A percentile compares a stretch with the other conserved stretches of the same genome.
These are phyloP conservation scores for Andricus quercusramuli DNA, from an alignment of 2,888 invertebrate genomes.

Conservation along the genomic window DNA sequence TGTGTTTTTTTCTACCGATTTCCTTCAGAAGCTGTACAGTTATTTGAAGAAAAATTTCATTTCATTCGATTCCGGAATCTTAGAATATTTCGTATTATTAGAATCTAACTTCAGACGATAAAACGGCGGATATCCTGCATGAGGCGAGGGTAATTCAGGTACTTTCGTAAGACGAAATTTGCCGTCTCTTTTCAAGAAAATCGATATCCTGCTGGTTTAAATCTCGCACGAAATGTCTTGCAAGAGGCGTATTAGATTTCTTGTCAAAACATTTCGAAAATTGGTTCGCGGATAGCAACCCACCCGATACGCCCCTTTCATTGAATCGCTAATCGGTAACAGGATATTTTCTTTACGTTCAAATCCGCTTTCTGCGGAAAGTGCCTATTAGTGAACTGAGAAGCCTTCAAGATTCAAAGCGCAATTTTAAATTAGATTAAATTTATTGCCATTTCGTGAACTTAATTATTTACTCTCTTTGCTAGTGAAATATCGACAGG, in stretches of 20 bases:
- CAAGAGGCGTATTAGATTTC: slow-evolving; percentile 63
- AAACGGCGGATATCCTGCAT: not conserved
- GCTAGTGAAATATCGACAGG: not conserved
- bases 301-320: slow-evolving; percentile 44
- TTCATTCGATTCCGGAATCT: too few relatives aligned
- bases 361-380: slow-evolving; percentile 50
- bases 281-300: slow-evolving; percentile 48
- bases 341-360: slow-evolving; percentile 68
- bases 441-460: not conserved
- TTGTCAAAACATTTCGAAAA: slow-evolving; percentile 72
- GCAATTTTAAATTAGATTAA: not conserved
- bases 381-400: slow-evolving; percentile 21
- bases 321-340: slow-evolving; percentile 75
- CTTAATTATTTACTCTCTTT: not conserved
- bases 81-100: too few relatives aligned
- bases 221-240: slow-evolving; percentile 13
- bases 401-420: not conserved
- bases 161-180: slow-evolving; percentile 17
- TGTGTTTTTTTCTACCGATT: not conserved
- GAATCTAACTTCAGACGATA: not conserved
- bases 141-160: slow-evolving; percentile 4
- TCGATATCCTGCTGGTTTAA: slow-evolving; percentile 14
- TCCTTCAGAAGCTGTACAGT: not conserved
- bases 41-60: not conserved
- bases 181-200: slow-evolving; percentile 33